phyloP scores from a whole-genome alignment of 2,113 vertebrate species.

The Brachyhypopomus occidentalis region DNA sequence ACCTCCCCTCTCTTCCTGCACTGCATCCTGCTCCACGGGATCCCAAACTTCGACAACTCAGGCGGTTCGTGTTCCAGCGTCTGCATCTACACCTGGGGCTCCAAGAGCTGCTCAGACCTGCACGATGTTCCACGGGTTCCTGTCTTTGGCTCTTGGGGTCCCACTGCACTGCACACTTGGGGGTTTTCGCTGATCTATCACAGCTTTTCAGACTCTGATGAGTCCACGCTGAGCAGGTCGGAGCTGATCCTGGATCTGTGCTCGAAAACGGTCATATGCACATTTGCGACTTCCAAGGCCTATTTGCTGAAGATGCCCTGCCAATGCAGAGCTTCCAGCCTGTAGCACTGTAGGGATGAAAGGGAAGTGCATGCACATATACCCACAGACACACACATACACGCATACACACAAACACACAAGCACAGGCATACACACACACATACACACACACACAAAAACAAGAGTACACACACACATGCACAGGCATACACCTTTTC shows the following conservation, averaged over 20 bases:
- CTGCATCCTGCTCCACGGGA: slow-evolving; percentile 85
- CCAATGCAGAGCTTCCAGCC: background rate
- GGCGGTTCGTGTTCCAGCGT: slow-evolving; percentile 73
- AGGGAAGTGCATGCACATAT: too few species aligned
- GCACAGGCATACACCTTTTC: background rate
- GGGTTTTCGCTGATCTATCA: too few species aligned
- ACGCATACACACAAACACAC: background rate
- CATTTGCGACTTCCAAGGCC: background rate
- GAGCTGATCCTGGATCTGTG: too few species aligned
- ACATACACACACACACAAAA: too few species aligned
- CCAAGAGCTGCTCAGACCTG: background rate
- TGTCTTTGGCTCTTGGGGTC: too few species aligned
- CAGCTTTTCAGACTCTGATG: too few species aligned
- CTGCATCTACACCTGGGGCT: background rate
- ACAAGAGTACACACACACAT: background rate
- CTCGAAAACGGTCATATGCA: too few species aligned
- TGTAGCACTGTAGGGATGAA: too few species aligned
- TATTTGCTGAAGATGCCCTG: too few species aligned
- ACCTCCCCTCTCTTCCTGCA: slow-evolving; percentile 87
- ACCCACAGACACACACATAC: background rate
- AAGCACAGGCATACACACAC: background rate
- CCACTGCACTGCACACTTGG: too few species aligned
- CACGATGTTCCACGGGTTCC: background rate
- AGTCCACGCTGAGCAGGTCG: too few species aligned
- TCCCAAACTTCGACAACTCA: slow-evolving; percentile 84